Conservation (phyloP, 2,797 vertebrate species). For the Sarcoramphus papa region DNA sequence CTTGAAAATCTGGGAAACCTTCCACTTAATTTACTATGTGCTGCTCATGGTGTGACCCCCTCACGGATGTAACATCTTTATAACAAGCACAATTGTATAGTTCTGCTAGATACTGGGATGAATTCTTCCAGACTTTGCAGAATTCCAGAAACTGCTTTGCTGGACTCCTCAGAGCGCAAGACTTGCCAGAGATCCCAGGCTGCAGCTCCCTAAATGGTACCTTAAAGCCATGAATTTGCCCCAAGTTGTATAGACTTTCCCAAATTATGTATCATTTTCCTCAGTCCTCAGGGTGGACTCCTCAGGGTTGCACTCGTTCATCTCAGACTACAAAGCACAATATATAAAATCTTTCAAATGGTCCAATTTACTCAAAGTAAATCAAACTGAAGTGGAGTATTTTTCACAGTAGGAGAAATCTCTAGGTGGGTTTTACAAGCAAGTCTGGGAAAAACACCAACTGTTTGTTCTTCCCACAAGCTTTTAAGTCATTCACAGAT, state of each 20-base stretch:
- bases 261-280: neutral
- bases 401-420: slow-evolving; percentile 56
- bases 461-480: slow-evolving; percentile 62
- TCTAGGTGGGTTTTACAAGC: slow-evolving; percentile 60
- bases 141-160: neutral
- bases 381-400: slow-evolving; percentile 16
- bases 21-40: slow-evolving; percentile 37
- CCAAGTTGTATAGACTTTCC: neutral
- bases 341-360: neutral
- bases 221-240: neutral
- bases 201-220: neutral
- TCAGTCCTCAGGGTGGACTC: neutral
- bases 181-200: neutral
- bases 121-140: slow-evolving; percentile 14
- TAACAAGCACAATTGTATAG: neutral
- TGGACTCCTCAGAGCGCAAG: neutral
- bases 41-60: slow-evolving; percentile 4
- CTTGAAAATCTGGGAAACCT: slow-evolving; percentile 30
- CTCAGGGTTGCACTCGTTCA: neutral
- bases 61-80: slow-evolving; percentile 26
- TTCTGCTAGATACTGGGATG: neutral
- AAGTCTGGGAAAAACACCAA: slow-evolving; percentile 59
- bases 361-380: neutral
- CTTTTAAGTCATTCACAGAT: slow-evolving; percentile 54
- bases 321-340: neutral